A percentile compares a stretch with the other conserved stretches of the same genome.
These are phyloP conservation scores for Caradrina clavipalpis DNA, from an alignment of 2,888 invertebrate genomes.

Conservation along the genomic window DNA sequence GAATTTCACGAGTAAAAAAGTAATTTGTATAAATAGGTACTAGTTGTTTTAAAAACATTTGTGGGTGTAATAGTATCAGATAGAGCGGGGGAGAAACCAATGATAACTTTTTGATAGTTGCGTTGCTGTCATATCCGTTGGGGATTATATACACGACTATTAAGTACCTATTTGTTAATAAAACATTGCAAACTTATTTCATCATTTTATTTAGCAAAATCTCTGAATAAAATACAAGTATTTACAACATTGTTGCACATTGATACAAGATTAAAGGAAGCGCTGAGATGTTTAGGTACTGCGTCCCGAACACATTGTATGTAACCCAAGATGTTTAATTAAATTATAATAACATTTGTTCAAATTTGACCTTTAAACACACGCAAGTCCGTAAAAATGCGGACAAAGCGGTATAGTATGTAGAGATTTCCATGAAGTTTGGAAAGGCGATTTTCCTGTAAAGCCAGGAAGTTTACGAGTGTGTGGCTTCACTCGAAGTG, in stretches of 20 bases:
- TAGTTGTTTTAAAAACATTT: no score
- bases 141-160: background rate
- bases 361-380: no score
- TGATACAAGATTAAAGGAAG: conserved; percentile 13
- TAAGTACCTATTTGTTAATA: background rate
- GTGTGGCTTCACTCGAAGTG: conserved; percentile 23
- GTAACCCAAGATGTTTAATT: background rate
- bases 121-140: background rate
- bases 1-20: no score
- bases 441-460: conserved; percentile 30
- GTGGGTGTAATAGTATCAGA: background rate
- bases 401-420: background rate
- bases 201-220: background rate
- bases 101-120: background rate
- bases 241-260: conserved; percentile 3
- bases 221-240: background rate
- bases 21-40: no score
- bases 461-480: conserved; percentile 43
- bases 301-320: conserved; percentile 5
- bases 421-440: conserved; percentile 22
- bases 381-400: background rate
- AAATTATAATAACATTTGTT: no score
- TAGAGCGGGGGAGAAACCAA: background rate
- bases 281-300: conserved; percentile 2
- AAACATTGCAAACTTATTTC: background rate